A percentile compares a stretch with the other conserved stretches of the same genome.
These are phyloP conservation scores for Lophotis ruficrista DNA, from an alignment of 2,113 vertebrate species.

Conservation along the genomic window DNA sequence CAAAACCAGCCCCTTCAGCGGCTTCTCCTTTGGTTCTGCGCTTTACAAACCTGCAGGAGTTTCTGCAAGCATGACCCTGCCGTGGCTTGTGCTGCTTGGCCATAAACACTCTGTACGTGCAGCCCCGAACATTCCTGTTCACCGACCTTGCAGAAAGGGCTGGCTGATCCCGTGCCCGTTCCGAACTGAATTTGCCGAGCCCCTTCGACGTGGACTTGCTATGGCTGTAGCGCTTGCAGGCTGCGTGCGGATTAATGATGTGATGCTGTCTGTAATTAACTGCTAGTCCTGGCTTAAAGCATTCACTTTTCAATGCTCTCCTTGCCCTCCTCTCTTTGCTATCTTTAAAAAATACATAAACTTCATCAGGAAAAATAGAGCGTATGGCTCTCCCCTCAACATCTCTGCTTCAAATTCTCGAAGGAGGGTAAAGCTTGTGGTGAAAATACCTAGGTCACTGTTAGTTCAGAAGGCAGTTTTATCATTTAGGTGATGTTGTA, in stretches of 20 bases:
- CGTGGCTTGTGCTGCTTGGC: not conserved
- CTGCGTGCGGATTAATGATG: not conserved
- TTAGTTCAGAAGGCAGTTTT: not conserved
- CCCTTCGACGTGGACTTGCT: not conserved
- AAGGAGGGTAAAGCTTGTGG: not conserved
- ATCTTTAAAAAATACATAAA: not conserved
- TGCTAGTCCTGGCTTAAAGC: not conserved
- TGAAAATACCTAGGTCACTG: not conserved
- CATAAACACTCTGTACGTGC: fast-evolving
- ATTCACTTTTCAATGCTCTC: not conserved
- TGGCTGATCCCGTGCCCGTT: not conserved
- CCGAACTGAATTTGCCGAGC: not conserved
- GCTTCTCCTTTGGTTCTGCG: not conserved
- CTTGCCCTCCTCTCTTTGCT: not conserved
- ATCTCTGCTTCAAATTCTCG: not conserved
- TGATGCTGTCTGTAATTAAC: not conserved
- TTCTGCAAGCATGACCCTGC: not conserved
- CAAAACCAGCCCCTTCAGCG: not conserved
- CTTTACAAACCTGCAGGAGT: fast-evolving
- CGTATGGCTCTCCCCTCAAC: not conserved
- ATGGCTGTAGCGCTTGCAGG: fast-evolving
- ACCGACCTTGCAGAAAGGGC: fast-evolving
- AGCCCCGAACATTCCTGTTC: too few relatives aligned
- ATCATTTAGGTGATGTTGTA: not conserved
- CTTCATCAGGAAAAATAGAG: too few relatives aligned